Evolutionary conservation across 2,113 vertebrate genomes (phyloP).

Genomic region (Sciurus niger): DNA sequence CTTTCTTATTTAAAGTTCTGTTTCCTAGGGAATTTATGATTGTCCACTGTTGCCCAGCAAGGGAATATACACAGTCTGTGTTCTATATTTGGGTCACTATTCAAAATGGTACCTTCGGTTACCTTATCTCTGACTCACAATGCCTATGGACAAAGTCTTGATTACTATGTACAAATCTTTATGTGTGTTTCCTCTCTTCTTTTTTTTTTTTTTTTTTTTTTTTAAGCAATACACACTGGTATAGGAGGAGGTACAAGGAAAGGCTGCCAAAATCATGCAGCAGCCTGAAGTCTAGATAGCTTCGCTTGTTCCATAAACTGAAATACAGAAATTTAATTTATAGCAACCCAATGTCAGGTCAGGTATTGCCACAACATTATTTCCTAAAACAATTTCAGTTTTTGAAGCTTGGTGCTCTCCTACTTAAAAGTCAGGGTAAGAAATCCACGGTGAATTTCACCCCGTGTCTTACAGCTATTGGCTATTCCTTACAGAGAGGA

Average conservation of each 20-base stretch:
- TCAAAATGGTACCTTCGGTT: conserved; percentile 33
- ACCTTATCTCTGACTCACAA: conserved; percentile 31
- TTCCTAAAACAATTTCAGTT: conserved; percentile 33
- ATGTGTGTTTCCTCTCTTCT: background rate
- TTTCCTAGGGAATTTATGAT: conserved; percentile 63
- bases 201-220: no score
- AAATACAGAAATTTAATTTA: conserved; percentile 46
- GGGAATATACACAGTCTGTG: background rate
- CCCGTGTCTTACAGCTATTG: background rate
- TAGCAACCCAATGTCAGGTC: background rate
- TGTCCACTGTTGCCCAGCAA: conserved; percentile 57
- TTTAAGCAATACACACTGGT: background rate
- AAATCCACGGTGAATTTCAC: background rate
- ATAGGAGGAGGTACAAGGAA: background rate
- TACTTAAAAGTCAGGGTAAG: background rate
- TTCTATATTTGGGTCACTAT: conserved; percentile 54
- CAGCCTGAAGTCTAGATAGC: background rate
- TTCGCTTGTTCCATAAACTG: background rate
- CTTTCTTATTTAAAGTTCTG: conserved; percentile 60
- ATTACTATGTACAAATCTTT: conserved; percentile 53
- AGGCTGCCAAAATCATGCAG: conserved; percentile 8
- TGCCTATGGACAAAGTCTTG: conserved; percentile 36
- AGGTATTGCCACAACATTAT: conserved; percentile 46
- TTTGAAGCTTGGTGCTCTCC: background rate
- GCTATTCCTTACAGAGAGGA: background rate